These are phyloP conservation scores for Odobenus rosmarus DNA, from an alignment of 2,113 vertebrate genomes.

Conservation along the genomic window DNA sequence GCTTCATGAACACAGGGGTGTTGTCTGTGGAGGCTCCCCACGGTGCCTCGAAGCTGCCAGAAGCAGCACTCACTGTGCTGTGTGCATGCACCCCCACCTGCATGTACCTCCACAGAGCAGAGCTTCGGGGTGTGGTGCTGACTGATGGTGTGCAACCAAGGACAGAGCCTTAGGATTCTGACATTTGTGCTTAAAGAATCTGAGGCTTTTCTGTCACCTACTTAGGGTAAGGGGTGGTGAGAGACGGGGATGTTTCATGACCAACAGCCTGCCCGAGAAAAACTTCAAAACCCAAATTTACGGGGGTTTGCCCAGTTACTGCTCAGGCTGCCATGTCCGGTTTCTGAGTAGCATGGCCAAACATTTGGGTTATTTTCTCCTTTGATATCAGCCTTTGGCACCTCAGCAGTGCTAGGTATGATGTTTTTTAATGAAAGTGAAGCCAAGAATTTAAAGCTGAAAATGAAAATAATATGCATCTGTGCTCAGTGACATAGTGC, in stretches of 20 bases:
- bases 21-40: background rate
- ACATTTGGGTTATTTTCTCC: background rate
- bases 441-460: background rate
- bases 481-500: background rate
- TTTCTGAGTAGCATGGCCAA: background rate
- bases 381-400: background rate
- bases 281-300: background rate
- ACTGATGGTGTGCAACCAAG: rapidly evolving
- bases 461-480: background rate
- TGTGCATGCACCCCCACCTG: background rate
- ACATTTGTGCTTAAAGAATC: background rate
- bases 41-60: background rate
- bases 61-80: rapidly evolving
- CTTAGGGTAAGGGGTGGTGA: background rate
- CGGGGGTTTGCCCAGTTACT: background rate
- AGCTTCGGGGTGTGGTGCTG: background rate
- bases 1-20: background rate
- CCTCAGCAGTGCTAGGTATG: background rate
- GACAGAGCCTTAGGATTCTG: background rate
- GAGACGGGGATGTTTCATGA: background rate
- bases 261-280: background rate
- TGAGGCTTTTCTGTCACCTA: background rate
- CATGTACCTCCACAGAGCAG: background rate
- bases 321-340: background rate
- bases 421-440: background rate